phyloP scores from a whole-genome alignment of 2,888 invertebrate species.

The Nephrotoma guestfalica region DNA sequence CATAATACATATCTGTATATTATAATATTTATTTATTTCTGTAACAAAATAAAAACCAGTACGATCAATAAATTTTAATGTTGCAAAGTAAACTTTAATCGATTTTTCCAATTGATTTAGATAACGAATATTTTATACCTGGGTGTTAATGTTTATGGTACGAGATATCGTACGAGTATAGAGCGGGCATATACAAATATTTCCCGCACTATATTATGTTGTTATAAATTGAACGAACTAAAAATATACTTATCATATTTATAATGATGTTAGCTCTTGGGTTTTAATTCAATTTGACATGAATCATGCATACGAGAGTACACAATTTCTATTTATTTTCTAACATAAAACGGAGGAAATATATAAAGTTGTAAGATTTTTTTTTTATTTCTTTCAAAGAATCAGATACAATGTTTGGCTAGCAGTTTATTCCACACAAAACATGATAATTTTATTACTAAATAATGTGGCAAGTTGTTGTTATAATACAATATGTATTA shows the following conservation, averaged over 20 bases:
- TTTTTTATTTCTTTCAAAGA: neutral
- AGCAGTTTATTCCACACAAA: neutral
- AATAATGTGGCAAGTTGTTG: neutral
- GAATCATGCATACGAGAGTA: neutral
- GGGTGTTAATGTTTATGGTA: neutral
- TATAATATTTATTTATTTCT: neutral
- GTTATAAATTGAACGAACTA: neutral
- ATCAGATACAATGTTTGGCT: neutral
- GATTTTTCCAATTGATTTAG: neutral
- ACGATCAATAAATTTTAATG: neutral
- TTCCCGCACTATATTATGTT: neutral
- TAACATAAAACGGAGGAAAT: neutral
- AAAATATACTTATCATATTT: neutral
- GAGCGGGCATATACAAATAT: neutral
- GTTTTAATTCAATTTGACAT: neutral
- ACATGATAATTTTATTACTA: neutral
- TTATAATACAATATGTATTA: neutral
- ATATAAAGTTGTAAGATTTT: neutral
- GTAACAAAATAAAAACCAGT: neutral
- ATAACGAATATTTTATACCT: neutral
- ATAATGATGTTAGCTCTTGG: neutral
- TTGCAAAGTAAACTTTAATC: neutral
- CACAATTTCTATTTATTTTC: neutral
- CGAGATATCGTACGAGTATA: no score
- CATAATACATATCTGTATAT: neutral